Evolutionary conservation across 2,888 invertebrate species (phyloP), one percentile per base, ranked within the genome.

Genomic region (Cyaniris semiargus): DNA sequence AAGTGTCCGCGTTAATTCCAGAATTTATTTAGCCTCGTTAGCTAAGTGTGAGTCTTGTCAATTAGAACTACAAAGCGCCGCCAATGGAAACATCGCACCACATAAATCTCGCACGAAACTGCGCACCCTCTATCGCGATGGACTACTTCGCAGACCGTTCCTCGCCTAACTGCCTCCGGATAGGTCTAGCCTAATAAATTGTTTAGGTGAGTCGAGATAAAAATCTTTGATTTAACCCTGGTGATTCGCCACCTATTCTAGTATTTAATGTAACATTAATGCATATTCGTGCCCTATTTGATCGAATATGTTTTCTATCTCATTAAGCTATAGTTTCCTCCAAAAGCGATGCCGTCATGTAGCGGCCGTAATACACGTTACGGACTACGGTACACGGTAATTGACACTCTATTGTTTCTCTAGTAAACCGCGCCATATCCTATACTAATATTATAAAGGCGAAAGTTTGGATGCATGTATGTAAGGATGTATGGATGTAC

Each of bases 21-120:
- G 48, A 48, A 13, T 38, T 74, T 53, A 72, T 72, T 72, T 76
- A 66, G 76, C 81, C 86, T 87, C 84, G 88, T 88, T 88, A 88
- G 82, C 81, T 82, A 27, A 84, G 85, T 86, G 86, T 86, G 84
- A 86, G 83, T 87, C 87, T 89, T 89, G 91, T 91, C 91, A 91
- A 91, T 92, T 91, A 91, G 86, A 88, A 85, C 86, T 85, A 87
- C 86, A 87, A 87, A 87, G 86, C 85, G 85, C 86, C 85, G 85
- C 85, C 85, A 84, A 83, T 79, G 79, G 83, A 82, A 84, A 84
- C 86, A 86, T 85, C 83, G 86, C 87, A 88, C 86, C 84, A 87
- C 86, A 90, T 90, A 90, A 89, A 90, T 90, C 86, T 78, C 79
- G 82, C 81, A 83, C 84, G 84, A 85, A 71, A 82, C 84, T 83